These are phyloP conservation scores for Momotus momota DNA, from an alignment of 2,797 vertebrate genomes.

Conservation along the genomic window DNA sequence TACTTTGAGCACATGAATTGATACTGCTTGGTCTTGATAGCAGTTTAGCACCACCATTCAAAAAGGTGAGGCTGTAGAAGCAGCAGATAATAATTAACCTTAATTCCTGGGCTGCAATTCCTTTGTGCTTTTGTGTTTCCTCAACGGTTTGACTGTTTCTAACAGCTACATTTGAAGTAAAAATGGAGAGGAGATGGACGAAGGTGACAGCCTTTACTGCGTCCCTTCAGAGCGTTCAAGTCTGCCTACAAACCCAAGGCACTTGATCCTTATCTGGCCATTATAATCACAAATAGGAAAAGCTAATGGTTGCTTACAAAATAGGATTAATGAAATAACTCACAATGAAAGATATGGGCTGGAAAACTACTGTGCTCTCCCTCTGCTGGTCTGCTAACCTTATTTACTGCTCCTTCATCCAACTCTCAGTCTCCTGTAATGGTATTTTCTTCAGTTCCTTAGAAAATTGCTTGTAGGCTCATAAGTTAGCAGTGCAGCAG, in stretches of 20 bases:
- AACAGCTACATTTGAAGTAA: neutral
- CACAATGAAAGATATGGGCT: neutral
- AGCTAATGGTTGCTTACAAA: neutral
- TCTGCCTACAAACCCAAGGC: neutral
- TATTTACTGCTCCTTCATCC: neutral
- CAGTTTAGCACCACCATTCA: neutral
- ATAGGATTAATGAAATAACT: neutral
- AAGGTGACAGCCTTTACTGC: neutral
- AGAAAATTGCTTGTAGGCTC: neutral
- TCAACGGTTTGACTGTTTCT: neutral
- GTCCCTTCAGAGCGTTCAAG: neutral
- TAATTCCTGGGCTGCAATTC: neutral
- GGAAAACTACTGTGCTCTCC: neutral
- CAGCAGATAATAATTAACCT: conserved; percentile 12
- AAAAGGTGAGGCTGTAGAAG: neutral
- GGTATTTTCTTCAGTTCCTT: neutral
- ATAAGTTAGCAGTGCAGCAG: neutral
- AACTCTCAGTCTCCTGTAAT: neutral
- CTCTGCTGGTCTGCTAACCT: neutral
- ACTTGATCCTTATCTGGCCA: neutral
- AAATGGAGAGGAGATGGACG: neutral
- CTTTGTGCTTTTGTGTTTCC: neutral
- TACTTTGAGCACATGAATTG: neutral
- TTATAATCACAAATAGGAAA: neutral
- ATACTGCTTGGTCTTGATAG: neutral